These are phyloP conservation scores for Dasysyrphus tricinctus DNA, from an alignment of 2,888 invertebrate genomes.

Conservation along the genomic window DNA sequence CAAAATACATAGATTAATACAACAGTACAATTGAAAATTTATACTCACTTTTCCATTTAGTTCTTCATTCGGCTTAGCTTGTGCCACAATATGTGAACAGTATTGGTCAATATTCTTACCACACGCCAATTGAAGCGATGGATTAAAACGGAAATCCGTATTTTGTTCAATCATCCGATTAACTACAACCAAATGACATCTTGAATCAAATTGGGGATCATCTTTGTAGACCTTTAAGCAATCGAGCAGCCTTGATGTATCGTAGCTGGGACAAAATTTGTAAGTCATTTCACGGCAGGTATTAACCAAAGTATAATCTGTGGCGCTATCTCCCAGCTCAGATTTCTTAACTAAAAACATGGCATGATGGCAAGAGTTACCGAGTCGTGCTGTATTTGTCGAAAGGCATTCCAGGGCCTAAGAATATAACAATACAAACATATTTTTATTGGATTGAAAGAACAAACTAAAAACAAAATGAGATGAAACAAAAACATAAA, in stretches of 20 bases:
- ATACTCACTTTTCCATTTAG: constrained; percentile 89
- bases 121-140: constrained; percentile 91
- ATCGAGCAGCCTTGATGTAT: constrained; percentile 88
- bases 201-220: constrained; percentile 90
- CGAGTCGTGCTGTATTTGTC: constrained; percentile 86
- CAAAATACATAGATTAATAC: too few relatives aligned
- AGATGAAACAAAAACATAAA: constrained; percentile 28
- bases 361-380: constrained; percentile 89
- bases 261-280: constrained; percentile 90
- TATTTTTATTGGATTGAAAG: background rate
- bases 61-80: constrained; percentile 87
- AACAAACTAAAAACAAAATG: constrained; percentile 15
- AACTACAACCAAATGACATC: constrained; percentile 92
- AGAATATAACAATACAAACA: constrained; percentile 77
- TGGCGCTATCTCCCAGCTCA: constrained; percentile 93
- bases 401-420: constrained; percentile 93
- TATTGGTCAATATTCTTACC: constrained; percentile 91
- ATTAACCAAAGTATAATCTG: constrained; percentile 93
- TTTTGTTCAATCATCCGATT: constrained; percentile 95
- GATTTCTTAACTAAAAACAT: constrained; percentile 94
- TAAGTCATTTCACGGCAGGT: constrained; percentile 94
- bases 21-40: background rate
- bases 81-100: constrained; percentile 86
- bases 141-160: constrained; percentile 95
- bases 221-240: constrained; percentile 92